These are phyloP conservation scores for Scomber japonicus DNA, from an alignment of 2,113 vertebrate genomes.

Conservation along the genomic window DNA sequence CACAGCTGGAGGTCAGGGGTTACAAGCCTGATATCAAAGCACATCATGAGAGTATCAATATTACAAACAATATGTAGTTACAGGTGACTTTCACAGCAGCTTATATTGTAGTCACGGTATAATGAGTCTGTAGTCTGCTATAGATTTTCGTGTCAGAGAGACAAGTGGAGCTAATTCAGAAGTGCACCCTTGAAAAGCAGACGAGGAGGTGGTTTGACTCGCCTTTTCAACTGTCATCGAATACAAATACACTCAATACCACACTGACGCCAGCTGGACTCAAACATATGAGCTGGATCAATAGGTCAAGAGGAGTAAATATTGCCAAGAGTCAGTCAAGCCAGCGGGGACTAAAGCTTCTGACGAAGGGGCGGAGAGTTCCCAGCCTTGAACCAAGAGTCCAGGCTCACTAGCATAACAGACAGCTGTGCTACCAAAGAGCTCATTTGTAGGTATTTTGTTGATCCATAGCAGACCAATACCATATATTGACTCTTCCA, in stretches of 20 bases:
- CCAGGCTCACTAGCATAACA: constrained; percentile 26
- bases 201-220: background rate
- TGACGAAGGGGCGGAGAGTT: constrained; percentile 48
- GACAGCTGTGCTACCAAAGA: background rate
- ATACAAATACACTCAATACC: constrained; percentile 27
- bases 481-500: background rate
- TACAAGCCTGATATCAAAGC: too few species aligned
- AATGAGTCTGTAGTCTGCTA: background rate
- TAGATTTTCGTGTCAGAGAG: background rate
- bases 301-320: constrained; percentile 60
- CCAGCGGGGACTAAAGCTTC: constrained; percentile 22
- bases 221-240: background rate
- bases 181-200: background rate
- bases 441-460: background rate
- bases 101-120: too few species aligned
- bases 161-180: constrained; percentile 36
- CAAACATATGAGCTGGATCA: constrained; percentile 39
- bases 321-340: constrained; percentile 46
- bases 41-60: too few species aligned
- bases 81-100: too few species aligned
- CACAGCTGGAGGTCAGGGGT: too few species aligned
- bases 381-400: constrained; percentile 36
- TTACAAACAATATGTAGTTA: too few species aligned
- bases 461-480: background rate
- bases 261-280: constrained; percentile 26